Percentiles rank a stretch among this genome's conserved stretches.
phyloP scores from a whole-genome alignment of 2,113 vertebrate species.

The Cygnus atratus region DNA sequence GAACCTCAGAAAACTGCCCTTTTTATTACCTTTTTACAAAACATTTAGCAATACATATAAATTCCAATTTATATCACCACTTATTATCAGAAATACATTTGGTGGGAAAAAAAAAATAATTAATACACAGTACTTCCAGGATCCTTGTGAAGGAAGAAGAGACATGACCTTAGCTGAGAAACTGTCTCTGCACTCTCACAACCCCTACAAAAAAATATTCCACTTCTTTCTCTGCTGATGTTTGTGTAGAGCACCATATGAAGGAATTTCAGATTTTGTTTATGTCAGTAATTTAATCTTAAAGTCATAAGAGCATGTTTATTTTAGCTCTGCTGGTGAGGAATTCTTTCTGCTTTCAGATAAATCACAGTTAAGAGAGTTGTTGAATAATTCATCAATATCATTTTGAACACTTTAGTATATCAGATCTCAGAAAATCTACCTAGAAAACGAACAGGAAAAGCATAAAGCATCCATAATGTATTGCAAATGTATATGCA shows the following conservation, averaged over 20 bases:
- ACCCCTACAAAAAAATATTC: conserved; percentile 32
- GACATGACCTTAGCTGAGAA: conserved; percentile 36
- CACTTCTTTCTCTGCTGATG: conserved; percentile 37
- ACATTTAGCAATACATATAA: conserved; percentile 43
- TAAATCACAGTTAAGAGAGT: conserved; percentile 70
- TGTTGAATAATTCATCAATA: conserved; percentile 61
- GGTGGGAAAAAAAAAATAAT: background rate
- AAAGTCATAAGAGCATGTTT: conserved; percentile 64
- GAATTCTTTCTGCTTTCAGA: conserved; percentile 67
- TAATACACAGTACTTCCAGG: background rate
- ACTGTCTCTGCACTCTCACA: background rate
- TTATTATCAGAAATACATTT: background rate
- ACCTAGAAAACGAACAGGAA: conserved; percentile 46
- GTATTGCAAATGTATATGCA: conserved; percentile 15
- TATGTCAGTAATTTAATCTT: conserved; percentile 73
- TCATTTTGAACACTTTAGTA: conserved; percentile 49
- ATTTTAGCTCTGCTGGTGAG: conserved; percentile 71
- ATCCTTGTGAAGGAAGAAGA: conserved; percentile 41
- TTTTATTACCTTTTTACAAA: conserved; percentile 41
- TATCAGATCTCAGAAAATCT: conserved; percentile 50
- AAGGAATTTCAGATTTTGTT: conserved; percentile 69
- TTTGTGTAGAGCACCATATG: conserved; percentile 44
- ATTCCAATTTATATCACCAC: conserved; percentile 7
- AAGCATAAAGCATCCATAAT: conserved; percentile 33
- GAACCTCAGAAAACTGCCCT: background rate